A percentile compares a stretch with the other conserved stretches of the same genome.
Conservation (phyloP, 2,797 vertebrate genomes). For the Mormyrus hasselquistii region DNA sequence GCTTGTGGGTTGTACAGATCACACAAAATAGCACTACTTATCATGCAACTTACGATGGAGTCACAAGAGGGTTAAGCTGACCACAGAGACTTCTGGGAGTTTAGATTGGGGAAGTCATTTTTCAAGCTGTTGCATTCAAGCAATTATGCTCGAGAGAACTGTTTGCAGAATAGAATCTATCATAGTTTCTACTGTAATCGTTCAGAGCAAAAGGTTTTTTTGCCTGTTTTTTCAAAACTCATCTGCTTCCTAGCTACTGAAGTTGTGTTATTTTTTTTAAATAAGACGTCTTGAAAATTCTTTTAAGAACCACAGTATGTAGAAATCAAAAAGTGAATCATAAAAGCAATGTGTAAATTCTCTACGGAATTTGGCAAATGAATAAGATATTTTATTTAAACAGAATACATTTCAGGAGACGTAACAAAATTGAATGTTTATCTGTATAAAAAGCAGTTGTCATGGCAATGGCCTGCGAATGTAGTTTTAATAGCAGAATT, state of each 20-base stretch:
- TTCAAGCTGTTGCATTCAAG: slow-evolving; percentile 1
- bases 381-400: neutral
- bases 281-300: neutral
- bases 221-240: neutral
- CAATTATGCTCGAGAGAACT: neutral
- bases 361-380: neutral
- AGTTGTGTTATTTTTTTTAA: neutral
- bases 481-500: neutral
- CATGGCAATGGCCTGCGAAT: neutral
- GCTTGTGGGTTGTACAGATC: neutral
- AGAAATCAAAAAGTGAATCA: neutral
- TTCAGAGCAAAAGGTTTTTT: neutral
- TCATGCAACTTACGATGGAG: neutral
- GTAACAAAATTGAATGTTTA: neutral
- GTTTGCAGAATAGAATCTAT: neutral
- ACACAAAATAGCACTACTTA: neutral
- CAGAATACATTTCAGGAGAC: neutral
- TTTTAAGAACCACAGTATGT: neutral
- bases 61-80: neutral
- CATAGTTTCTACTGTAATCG: neutral
- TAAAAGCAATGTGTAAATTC: neutral
- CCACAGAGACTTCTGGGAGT: neutral
- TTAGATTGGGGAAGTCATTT: neutral
- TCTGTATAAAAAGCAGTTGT: neutral
- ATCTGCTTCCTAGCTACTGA: neutral